Conservation (phyloP, 2,113 vertebrate species). For the Channa argus region DNA sequence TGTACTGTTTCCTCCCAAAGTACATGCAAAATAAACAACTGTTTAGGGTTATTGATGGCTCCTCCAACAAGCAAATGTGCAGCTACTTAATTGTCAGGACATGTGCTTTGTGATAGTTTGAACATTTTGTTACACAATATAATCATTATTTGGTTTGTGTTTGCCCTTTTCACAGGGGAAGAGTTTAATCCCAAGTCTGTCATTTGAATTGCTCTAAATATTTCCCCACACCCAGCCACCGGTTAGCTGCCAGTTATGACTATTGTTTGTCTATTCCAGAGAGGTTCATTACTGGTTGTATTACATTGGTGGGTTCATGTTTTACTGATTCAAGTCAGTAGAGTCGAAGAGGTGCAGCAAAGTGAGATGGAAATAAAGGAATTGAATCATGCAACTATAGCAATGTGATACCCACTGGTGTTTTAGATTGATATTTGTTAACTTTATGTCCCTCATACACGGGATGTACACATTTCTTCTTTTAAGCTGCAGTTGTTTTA, state of each 20-base stretch:
- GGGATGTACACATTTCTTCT: background rate
- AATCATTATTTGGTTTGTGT: background rate
- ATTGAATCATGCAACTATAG: background rate
- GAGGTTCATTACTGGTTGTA: background rate
- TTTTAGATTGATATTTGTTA: too few species aligned
- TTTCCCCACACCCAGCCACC: too few species aligned
- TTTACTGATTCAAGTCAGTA: background rate
- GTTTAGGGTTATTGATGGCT: too few species aligned
- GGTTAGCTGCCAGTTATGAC: too few species aligned
- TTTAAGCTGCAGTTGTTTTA: background rate
- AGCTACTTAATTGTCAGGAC: background rate
- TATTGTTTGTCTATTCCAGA: too few species aligned
- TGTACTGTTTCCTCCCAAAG: background rate
- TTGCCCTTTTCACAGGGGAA: background rate
- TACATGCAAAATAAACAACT: background rate
- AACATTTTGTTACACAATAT: background rate
- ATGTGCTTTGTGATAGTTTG: background rate
- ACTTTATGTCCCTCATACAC: background rate
- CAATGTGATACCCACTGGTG: background rate
- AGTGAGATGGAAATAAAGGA: background rate
- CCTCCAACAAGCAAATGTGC: too few species aligned
- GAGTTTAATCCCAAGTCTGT: too few species aligned
- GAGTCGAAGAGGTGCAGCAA: background rate
- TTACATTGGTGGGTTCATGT: background rate
- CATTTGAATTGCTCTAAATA: too few species aligned